Conservation (phyloP, 2,888 invertebrate species). For the Apodemia zela region DNA sequence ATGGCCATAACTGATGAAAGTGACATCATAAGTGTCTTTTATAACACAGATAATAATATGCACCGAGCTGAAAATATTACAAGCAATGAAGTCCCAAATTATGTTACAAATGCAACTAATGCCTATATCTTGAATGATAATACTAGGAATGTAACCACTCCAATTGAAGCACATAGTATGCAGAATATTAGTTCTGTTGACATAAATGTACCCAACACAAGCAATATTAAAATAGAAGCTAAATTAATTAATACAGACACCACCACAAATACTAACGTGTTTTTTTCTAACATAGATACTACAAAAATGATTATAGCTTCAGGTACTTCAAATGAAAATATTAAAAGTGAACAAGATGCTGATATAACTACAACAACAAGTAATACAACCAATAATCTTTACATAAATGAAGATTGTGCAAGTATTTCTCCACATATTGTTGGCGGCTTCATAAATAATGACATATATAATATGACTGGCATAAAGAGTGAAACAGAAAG, state of each 20-base stretch:
- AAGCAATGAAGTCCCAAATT: too few species aligned
- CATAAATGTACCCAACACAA: background rate
- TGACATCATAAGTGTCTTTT: too few species aligned
- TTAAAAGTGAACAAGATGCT: conserved; percentile 4
- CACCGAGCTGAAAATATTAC: too few species aligned
- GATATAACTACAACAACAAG: background rate
- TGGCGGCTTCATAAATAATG: background rate
- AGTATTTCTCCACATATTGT: background rate
- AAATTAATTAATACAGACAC: background rate
- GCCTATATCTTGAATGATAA: background rate
- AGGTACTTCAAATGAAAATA: background rate
- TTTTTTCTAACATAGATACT: background rate
- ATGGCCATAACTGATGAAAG: too few species aligned
- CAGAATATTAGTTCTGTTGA: background rate
- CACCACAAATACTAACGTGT: background rate
- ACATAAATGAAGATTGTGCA: background rate
- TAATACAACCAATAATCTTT: background rate
- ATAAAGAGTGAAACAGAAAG: background rate
- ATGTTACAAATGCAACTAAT: background rate
- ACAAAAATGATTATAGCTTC: background rate
- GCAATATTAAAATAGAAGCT: background rate
- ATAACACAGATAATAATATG: too few species aligned
- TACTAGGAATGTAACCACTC: background rate
- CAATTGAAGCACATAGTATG: background rate
- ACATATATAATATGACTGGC: background rate